Evolutionary conservation across 37 sponge, comb jelly and placozoan species (phyloP).

Genomic region (Oopsacas minuta): DNA sequence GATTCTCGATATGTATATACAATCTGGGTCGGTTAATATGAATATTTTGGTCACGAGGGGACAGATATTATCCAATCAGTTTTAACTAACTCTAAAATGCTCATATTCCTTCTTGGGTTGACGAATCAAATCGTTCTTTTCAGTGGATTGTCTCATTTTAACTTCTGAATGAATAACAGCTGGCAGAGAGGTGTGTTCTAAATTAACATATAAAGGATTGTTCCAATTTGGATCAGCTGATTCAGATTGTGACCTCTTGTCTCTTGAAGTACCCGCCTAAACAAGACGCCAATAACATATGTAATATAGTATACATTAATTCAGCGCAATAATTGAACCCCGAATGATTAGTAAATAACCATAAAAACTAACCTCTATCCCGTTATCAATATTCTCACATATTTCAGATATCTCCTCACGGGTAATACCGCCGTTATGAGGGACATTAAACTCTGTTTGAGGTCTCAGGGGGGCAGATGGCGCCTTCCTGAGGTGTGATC

Average conservation of each 20-base stretch:
- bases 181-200: constrained; percentile 6
- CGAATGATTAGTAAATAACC: too few species aligned
- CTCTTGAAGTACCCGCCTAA: not conserved
- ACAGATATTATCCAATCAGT: not conserved
- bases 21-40: too few species aligned
- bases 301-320: not conserved
- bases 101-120: not conserved
- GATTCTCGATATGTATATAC: too few species aligned
- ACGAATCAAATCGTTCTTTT: not conserved
- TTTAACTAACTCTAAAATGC: not conserved
- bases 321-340: not conserved
- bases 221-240: not conserved
- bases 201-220: not conserved
- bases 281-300: not conserved
- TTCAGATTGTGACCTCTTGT: not conserved
- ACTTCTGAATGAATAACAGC: not conserved
- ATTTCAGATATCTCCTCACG: not conserved
- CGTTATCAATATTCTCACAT: not conserved
- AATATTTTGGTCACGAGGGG: not conserved
- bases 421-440: not conserved
- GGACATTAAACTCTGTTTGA: not conserved
- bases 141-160: not conserved
- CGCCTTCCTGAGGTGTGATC: not conserved
- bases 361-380: too few species aligned
- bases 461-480: not conserved